Evolutionary conservation across 1,140 invertebrate species (phyloP).

Genomic region (Stegodyphus dumicola): DNA sequence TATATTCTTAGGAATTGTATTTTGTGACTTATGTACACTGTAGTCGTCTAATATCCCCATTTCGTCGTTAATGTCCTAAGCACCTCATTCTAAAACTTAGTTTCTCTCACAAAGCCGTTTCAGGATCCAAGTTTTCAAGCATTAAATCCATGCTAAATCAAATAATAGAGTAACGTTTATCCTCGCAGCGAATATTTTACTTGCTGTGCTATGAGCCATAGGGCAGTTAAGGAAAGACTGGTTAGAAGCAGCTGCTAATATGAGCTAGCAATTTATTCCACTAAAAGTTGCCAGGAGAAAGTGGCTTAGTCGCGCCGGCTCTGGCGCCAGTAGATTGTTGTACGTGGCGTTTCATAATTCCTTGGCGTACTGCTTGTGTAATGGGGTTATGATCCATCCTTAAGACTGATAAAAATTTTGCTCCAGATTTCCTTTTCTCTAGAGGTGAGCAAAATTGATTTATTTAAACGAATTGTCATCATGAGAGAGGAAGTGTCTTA

Average conservation of each 20-base stretch:
- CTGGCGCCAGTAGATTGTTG: slow-evolving; percentile 4
- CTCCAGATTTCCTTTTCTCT: neutral
- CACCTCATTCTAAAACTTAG: too few relatives aligned
- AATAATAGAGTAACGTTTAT: neutral
- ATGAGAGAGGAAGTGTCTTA: neutral
- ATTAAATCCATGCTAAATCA: slow-evolving; percentile 34
- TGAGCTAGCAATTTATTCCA: slow-evolving; percentile 29
- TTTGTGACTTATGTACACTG: too few relatives aligned
- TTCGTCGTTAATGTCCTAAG: too few relatives aligned
- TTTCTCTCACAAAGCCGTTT: too few relatives aligned
- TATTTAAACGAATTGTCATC: neutral
- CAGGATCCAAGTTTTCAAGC: neutral
- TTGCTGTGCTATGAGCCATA: neutral
- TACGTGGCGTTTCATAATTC: slow-evolving; percentile 27
- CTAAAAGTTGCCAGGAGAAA: slow-evolving; percentile 5
- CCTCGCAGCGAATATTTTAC: neutral
- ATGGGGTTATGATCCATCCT: neutral
- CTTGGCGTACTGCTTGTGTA: neutral
- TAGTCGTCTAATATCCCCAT: too few relatives aligned
- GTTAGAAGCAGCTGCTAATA: slow-evolving; percentile 7
- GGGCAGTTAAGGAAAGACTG: slow-evolving; percentile 13
- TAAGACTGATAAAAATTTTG: neutral
- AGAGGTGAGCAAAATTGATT: neutral
- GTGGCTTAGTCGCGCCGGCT: slow-evolving; percentile 5
- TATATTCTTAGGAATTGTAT: too few relatives aligned